Percentiles rank a stretch among this genome's conserved stretches.
These are phyloP conservation scores for Equus przewalskii DNA, from an alignment of 2,113 vertebrate species.

Conservation along the genomic window DNA sequence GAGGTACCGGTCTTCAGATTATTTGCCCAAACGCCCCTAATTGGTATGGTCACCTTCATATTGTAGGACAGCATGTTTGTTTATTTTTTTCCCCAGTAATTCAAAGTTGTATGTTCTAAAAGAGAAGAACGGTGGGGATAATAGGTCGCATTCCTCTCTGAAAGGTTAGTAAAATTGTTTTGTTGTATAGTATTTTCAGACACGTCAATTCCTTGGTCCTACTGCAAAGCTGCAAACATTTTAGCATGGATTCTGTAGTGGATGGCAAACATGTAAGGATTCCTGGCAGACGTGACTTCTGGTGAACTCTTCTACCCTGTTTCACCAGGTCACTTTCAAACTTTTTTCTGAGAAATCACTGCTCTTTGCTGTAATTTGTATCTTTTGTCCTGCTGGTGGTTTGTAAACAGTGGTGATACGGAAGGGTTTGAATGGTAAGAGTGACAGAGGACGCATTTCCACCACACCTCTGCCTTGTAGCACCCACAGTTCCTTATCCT, in stretches of 20 bases:
- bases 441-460: not conserved
- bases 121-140: not conserved
- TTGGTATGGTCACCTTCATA: not conserved
- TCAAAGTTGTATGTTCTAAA: slow-evolving; percentile 17
- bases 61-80: not conserved
- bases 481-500: not conserved
- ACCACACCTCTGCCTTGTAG: not conserved
- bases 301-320: not conserved
- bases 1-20: not conserved
- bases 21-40: not conserved
- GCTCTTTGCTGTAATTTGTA: not conserved
- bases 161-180: slow-evolving; percentile 33
- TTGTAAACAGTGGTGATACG: not conserved
- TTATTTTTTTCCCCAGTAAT: slow-evolving; percentile 9
- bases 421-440: not conserved
- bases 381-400: not conserved
- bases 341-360: not conserved
- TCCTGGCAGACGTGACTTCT: not conserved
- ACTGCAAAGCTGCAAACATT: not conserved
- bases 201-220: not conserved
- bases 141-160: not conserved
- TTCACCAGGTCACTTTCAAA: not conserved
- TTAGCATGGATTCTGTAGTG: not conserved
- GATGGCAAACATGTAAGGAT: not conserved
- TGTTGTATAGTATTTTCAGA: slow-evolving; percentile 29